Base-by-base conservation (phyloP, 2,113 vertebrate genomes). In the Chlorodrepanis virens region DNA sequence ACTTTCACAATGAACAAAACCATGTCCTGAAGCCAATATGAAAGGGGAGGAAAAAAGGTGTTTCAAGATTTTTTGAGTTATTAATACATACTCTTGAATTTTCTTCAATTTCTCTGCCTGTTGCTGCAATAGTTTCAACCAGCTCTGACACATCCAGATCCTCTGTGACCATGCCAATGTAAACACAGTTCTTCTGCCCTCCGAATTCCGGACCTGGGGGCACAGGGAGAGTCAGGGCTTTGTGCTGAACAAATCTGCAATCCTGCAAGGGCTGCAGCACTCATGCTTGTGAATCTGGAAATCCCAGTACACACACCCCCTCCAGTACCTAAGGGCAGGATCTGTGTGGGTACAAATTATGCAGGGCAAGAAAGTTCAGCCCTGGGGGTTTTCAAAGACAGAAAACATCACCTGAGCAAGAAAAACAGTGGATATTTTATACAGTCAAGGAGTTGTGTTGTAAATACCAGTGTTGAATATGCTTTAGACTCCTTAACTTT, bases 21-120 rank as follows among this genome's bases (percentile, higher is more conserved):
- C 88, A 85, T 3, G 42, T 72, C 50, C 84, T 85, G 67, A 95
- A 91, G 71, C 78, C 87, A 93, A 47, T 44, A 45, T 53, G 83
- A 31, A 92, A 44, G 20, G 76, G 50, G 6, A 87, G n/a, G 31
- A 76, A 28, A 75, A 70, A 37, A 35, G 82, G 68, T 57, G 31
- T 47, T 63, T 64, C 77, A 86, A 92, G 12, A 18, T 44, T 87
- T 37, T 67, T 33, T 44, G 71, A 70, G 45, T 86, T 67, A 65
- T 59, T 61, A 56, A 87, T 95, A 98, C 98, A 70, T 98, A 99
- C 99, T 98, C 98, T 98, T 65, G 99, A 99, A 68, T 98, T 99
- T 94, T 99, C 99, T 96, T 99, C 99, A 31, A 99, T 99, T 86
- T 99, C 99, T 92, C 97, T 98, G 70, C 99, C 99, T 15, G 98